Conservation (phyloP, 2,888 invertebrate species). For the Nomada lathburiana region DNA sequence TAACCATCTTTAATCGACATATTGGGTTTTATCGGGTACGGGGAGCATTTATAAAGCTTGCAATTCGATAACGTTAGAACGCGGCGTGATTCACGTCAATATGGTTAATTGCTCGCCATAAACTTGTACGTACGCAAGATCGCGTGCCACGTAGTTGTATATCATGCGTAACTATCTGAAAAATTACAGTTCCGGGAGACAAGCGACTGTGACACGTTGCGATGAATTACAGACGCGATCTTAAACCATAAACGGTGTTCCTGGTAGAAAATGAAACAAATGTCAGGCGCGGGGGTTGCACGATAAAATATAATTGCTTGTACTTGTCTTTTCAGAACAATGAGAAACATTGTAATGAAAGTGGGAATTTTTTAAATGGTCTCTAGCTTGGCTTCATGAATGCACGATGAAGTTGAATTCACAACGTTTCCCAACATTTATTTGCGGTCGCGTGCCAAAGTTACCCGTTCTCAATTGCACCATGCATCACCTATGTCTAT, state of each 20-base stretch:
- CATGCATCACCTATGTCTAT: too few species aligned
- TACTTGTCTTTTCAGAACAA: background rate
- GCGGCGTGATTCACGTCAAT: constrained; percentile 38
- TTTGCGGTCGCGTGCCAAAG: too few species aligned
- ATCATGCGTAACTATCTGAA: constrained; percentile 46
- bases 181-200: constrained; percentile 45
- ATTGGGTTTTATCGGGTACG: constrained; percentile 52
- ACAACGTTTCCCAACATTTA: too few species aligned
- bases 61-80: constrained; percentile 47
- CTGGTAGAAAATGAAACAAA: too few species aligned
- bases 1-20: constrained; percentile 56
- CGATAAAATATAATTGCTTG: background rate
- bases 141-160: constrained; percentile 28
- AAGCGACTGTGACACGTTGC: constrained; percentile 38
- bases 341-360: too few species aligned
- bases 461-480: too few species aligned
- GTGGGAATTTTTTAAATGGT: too few species aligned
- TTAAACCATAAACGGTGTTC: too few species aligned
- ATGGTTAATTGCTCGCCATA: constrained; percentile 9
- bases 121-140: constrained; percentile 33
- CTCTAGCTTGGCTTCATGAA: too few species aligned
- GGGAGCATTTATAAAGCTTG: constrained; percentile 40
- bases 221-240: constrained; percentile 4
- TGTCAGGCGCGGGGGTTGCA: too few species aligned
- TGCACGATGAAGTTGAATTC: too few species aligned